Percentiles rank a stretch among this genome's conserved stretches.
phyloP scores from a whole-genome alignment of 2,888 invertebrate species.

The Rhagophthalmus giganteus region DNA sequence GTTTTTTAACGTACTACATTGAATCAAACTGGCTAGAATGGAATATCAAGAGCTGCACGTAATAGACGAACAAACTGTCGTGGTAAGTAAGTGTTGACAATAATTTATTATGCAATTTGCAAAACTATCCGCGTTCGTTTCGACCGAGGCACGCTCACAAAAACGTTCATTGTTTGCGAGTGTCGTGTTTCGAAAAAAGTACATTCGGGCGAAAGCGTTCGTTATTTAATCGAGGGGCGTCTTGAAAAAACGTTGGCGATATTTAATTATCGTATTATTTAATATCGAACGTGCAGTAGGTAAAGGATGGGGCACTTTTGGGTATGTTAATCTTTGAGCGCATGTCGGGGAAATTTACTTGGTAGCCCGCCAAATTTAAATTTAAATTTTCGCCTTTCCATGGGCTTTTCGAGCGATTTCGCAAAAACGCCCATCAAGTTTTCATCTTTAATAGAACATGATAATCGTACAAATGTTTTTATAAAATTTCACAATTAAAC shows the following conservation, averaged over 20 bases:
- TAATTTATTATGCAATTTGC: slow-evolving; percentile 16
- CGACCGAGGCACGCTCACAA: background rate
- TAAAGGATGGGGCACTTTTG: slow-evolving; percentile 22
- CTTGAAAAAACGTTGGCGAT: no score
- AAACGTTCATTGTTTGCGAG: background rate
- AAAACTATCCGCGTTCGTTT: slow-evolving; percentile 8
- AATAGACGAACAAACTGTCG: slow-evolving; percentile 64
- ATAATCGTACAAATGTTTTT: no score
- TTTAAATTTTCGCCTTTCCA: no score
- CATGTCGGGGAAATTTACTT: slow-evolving; percentile 11
- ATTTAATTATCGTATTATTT: background rate
- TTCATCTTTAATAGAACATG: no score
- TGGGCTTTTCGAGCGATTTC: no score
- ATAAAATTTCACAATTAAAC: no score
- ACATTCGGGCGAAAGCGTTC: no score
- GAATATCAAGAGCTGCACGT: slow-evolving; percentile 67
- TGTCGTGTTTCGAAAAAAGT: no score
- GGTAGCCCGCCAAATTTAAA: slow-evolving; percentile 16
- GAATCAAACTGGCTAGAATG: slow-evolving; percentile 55
- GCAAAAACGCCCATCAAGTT: no score
- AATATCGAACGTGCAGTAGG: background rate
- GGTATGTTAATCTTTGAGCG: slow-evolving; percentile 11
- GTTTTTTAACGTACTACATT: slow-evolving; percentile 17
- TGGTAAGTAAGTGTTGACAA: slow-evolving; percentile 57
- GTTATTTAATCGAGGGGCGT: no score